These are phyloP conservation scores for Platypus cylindrus DNA, from an alignment of 2,888 invertebrate genomes.

Conservation along the genomic window DNA sequence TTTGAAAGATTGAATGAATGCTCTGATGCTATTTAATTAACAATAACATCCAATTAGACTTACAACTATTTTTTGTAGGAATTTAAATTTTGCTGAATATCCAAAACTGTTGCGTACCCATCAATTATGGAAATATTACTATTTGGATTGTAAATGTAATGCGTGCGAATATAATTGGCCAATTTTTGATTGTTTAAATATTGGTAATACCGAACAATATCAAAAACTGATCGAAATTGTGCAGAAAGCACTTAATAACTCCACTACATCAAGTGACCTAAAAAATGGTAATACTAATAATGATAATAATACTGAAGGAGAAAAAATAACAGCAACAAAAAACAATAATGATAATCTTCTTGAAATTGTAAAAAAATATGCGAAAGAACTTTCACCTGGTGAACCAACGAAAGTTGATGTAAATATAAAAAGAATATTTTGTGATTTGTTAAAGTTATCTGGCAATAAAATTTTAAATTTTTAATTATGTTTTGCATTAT, in stretches of 20 bases:
- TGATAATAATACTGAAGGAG: no score
- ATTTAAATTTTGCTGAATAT: conserved; percentile 14
- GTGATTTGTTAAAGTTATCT: conserved; percentile 11
- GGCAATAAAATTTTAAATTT: conserved; percentile 15
- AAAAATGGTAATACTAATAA: no score
- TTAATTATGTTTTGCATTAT: conserved; percentile 2
- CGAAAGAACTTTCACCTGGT: conserved; percentile 5
- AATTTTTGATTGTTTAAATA: conserved; percentile 12
- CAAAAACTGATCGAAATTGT: conserved; percentile 9
- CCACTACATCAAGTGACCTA: conserved; percentile 1
- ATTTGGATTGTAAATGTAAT: conserved; percentile 63
- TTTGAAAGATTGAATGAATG: no score
- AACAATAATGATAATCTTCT: no score
- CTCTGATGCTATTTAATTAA: no score
- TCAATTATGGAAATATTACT: conserved; percentile 55
- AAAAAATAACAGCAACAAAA: not conserved
- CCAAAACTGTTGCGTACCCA: conserved; percentile 12
- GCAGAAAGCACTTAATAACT: conserved; percentile 5
- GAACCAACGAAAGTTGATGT: conserved; percentile 14
- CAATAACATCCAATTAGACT: no score
- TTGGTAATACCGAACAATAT: conserved; percentile 10
- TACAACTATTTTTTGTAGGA: conserved; percentile 41
- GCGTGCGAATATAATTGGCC: conserved; percentile 65
- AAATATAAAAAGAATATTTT: conserved; percentile 12
- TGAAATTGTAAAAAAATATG: conserved; percentile 8